These are phyloP conservation scores for Platynereis dumerilii DNA, from an alignment of 2,888 invertebrate genomes.

Conservation along the genomic window DNA sequence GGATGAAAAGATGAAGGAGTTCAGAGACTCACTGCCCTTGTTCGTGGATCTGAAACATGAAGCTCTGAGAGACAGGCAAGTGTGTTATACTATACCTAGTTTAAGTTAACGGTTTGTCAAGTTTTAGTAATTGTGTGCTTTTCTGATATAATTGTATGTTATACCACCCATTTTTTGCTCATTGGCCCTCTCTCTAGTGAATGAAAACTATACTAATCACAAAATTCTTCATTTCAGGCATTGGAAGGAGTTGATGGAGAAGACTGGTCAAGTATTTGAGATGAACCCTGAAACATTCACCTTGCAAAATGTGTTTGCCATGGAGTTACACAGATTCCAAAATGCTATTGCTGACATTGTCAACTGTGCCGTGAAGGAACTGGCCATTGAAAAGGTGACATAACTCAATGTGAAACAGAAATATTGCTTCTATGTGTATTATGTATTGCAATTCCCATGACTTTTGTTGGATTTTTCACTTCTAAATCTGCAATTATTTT, in stretches of 20 bases:
- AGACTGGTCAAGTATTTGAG: conserved; percentile 82
- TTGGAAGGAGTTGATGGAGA: conserved; percentile 87
- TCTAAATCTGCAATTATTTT: too few species aligned
- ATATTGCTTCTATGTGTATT: too few species aligned
- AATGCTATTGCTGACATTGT: conserved; percentile 87
- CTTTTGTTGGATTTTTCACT: too few species aligned
- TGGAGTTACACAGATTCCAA: conserved; percentile 83
- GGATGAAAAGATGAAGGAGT: conserved; percentile 85
- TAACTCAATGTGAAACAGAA: not conserved
- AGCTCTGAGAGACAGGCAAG: conserved; percentile 76
- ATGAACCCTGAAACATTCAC: conserved; percentile 90
- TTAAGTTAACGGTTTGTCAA: too few species aligned
- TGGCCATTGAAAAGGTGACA: conserved; percentile 79
- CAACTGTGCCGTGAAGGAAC: conserved; percentile 86
- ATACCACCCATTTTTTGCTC: too few species aligned
- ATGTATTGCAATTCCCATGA: too few species aligned
- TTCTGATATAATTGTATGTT: too few species aligned
- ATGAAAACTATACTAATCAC: too few species aligned
- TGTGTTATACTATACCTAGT: conserved; percentile 8
- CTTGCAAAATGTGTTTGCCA: conserved; percentile 88
- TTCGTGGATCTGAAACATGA: conserved; percentile 92
- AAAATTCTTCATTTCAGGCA: conserved; percentile 70
- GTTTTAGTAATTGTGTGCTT: too few species aligned
- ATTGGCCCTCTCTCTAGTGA: too few species aligned
- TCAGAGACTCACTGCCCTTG: conserved; percentile 83